Base-by-base conservation (phyloP, 2,113 vertebrate species). In the Malurus melanocephalus region DNA sequence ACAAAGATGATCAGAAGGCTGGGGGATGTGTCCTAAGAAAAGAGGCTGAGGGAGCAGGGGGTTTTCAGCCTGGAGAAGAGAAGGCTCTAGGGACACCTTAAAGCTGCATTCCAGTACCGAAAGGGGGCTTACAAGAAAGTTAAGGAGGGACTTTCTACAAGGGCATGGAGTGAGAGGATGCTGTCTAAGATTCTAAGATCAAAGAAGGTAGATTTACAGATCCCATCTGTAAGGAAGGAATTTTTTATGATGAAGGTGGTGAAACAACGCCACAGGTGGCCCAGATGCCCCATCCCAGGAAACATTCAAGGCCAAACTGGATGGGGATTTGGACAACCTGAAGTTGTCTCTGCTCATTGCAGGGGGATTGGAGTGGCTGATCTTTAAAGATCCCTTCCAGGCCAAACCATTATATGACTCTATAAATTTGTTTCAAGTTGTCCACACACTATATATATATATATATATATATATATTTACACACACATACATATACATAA, bases 51-150 rank as follows among this genome's bases (percentile, higher is more conserved):
- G 48, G 13, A 73, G 15, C 8, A 26, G 43, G 14, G 20, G 9
- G 13, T 71, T 40, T 60, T 45, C 16, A 16, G 28, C n/a, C 52
- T 62, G 32, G 38, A 62, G 43, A 85, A 56, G 11, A 46, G 28
- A 77, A 81, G 22, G 16, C 20, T 40, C 15, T 3, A 1, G 21
- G 11, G 11, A 74, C 9, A 56, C n/a, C 19, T 56, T 28, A 23
- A 2, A 32, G 24, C 6, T 13, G 35, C 28, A 16, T 80, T 56
- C 3, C 0, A 2, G 1, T 62, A 42, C n/a, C 3, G 43, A n/a
- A 20, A 52, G 9, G 7, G 18, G 18, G 2, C 40, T 45, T 60
- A 35, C 6, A 64, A 21, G 24, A 56, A 51, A 46, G 24, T 7
- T 16, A 38, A 9, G 23, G 26, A 42, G 4, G 14, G 9, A 35